Evolutionary conservation across 2,888 invertebrate species (phyloP), one percentile per base, ranked within the genome.

Genomic region (Ischnura elegans): DNA sequence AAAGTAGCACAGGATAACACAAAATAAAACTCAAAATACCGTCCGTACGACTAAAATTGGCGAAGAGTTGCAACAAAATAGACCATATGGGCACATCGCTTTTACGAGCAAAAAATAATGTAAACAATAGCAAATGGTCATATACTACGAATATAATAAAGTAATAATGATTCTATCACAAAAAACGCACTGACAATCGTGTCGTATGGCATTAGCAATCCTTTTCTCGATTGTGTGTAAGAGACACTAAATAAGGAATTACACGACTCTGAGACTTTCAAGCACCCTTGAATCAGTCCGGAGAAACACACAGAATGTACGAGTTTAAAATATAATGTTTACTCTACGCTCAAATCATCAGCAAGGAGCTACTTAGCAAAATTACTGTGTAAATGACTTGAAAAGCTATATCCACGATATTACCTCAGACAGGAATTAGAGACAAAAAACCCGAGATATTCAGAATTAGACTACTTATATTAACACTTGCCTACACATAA

Each of bases 401-500:
- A 19, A n/a, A n/a, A n/a, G n/a, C n/a, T n/a, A 25, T 76, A 36
- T 36, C 36, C 36, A 29, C 36, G 5, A 13, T 36, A 29, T 76
- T 10, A 76, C 36, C 16, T 76, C 76, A 21, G 29, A 76, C 13
- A 76, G 16, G 29, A 36, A 16, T 0, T 36, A 76, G 76, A 36
- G 29, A 76, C 16, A 51, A 51, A 51, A 2, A 51, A 51, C 36
- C 8, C 1, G 10, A 16, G 36, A 36, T 10, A 29, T 36, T 0
- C 76, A 0, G 0, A 43, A n/a, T 66, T 43, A 61, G 43, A n/a
- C 55, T 43, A 90, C 90, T 61, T 21, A 13, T n/a, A 42, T 55
- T 45, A 66, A 55, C 90, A 90, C 90, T 90, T 90, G 90, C 90
- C 90, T 90, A 90, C 61, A 90, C 90, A 90, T 90, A 90, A 90